Evolutionary conservation across 2,113 vertebrate species (phyloP).

Genomic region (Athene noctua): DNA sequence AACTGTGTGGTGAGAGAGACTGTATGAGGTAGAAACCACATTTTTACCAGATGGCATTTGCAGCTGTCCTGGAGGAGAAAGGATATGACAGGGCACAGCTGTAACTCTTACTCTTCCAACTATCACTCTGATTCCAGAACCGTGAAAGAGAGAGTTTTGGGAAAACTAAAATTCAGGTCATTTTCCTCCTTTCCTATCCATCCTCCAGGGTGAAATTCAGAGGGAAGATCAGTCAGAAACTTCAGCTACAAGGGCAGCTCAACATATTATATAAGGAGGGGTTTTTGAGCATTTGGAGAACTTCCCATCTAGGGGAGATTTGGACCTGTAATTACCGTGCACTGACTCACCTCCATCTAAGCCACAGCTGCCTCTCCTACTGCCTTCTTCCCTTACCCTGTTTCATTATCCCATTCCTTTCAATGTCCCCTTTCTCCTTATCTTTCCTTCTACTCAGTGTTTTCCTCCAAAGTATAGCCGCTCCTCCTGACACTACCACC

Average conservation of each 20-base stretch:
- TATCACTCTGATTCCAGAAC: background rate
- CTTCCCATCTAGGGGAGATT: background rate
- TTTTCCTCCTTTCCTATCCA: background rate
- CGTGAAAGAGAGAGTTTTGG: background rate
- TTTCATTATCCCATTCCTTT: background rate
- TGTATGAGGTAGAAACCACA: conserved; percentile 30
- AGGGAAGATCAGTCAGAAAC: background rate
- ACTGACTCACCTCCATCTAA: background rate
- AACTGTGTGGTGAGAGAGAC: background rate
- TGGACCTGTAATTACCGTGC: background rate
- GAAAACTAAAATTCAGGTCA: background rate
- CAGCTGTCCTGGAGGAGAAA: background rate
- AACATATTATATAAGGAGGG: background rate
- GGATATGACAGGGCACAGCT: background rate
- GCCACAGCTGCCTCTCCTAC: background rate
- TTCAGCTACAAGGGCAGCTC: background rate
- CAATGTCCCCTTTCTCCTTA: background rate
- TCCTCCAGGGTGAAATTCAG: background rate
- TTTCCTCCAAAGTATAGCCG: background rate
- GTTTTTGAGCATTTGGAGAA: background rate
- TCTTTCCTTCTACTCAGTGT: background rate
- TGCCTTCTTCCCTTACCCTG: background rate
- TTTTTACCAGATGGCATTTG: conserved; percentile 2
- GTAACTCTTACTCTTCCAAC: background rate
- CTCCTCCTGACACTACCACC: background rate